A percentile compares a stretch with the other conserved stretches of the same genome.
phyloP scores from a whole-genome alignment of 2,113 vertebrate genomes.

The Serilophus lunatus region DNA sequence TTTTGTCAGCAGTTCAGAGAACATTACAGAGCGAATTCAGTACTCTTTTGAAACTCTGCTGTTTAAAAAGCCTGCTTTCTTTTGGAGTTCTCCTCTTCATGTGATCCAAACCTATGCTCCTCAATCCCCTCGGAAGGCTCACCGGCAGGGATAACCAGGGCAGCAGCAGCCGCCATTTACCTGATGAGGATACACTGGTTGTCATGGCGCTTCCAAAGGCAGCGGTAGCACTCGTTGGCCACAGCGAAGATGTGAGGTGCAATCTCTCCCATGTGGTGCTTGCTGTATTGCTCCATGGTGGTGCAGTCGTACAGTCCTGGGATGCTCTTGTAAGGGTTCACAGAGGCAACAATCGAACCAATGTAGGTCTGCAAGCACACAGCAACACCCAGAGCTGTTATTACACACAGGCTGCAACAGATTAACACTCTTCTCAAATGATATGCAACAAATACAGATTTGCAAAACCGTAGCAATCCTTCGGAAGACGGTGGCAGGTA shows the following conservation, averaged over 20 bases:
- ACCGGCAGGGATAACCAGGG: background rate
- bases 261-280: conserved; percentile 86
- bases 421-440: background rate
- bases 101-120: fast-evolving
- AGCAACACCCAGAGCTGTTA: background rate
- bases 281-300: conserved; percentile 83
- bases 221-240: conserved; percentile 95
- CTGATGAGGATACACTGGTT: conserved; percentile 99
- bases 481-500: background rate
- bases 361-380: conserved; percentile 87
- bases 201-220: conserved; percentile 90
- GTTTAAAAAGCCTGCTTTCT: background rate
- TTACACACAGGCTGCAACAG: fast-evolving
- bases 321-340: conserved; percentile 93
- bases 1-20: background rate
- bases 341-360: conserved; percentile 92
- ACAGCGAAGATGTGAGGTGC: conserved; percentile 92
- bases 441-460: fast-evolving
- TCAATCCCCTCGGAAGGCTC: background rate
- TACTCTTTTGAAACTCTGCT: background rate
- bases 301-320: conserved; percentile 81
- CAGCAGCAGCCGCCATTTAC: conserved; percentile 57
- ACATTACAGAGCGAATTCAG: background rate
- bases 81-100: background rate
- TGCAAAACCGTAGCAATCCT: background rate